Percentiles rank a stretch among this genome's conserved stretches.
Evolutionary conservation across 92 coral and sea anemone species (phyloP).

Genomic region (Umimayanthus kanabou): DNA sequence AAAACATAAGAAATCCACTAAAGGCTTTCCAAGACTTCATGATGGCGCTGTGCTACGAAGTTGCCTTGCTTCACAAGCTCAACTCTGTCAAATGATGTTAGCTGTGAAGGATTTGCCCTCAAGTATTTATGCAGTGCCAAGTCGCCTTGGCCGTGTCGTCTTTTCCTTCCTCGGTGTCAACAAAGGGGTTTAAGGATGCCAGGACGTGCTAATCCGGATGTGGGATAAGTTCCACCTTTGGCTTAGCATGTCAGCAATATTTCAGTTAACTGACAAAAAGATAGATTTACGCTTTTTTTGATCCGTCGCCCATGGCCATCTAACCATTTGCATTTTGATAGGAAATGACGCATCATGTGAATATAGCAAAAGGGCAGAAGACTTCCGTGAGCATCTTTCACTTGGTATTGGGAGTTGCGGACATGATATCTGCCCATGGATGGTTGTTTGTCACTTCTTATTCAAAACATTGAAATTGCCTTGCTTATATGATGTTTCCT

Average conservation of each 20-base stretch:
- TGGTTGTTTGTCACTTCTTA: not conserved
- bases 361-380: not conserved
- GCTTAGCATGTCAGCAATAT: not conserved
- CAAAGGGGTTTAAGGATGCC: not conserved
- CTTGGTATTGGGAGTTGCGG: not conserved
- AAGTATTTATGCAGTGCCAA: not conserved
- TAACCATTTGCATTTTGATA: not conserved
- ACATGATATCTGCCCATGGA: not conserved
- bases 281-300: not conserved
- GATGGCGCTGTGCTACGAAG: not conserved
- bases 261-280: not conserved
- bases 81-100: not conserved
- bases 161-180: conserved; percentile 1
- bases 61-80: not conserved
- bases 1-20: not conserved
- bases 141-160: not conserved
- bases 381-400: not conserved
- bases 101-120: not conserved
- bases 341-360: not conserved
- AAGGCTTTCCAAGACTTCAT: conserved; percentile 9
- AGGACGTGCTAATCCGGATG: conserved; percentile 7
- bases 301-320: not conserved
- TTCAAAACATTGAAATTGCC: not conserved
- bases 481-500: too few species aligned
- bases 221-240: conserved; percentile 5